A percentile compares a stretch with the other conserved stretches of the same genome.
Evolutionary conservation across 1,140 invertebrate species (phyloP).

Genomic region (Drosophila equinoxialis): DNA sequence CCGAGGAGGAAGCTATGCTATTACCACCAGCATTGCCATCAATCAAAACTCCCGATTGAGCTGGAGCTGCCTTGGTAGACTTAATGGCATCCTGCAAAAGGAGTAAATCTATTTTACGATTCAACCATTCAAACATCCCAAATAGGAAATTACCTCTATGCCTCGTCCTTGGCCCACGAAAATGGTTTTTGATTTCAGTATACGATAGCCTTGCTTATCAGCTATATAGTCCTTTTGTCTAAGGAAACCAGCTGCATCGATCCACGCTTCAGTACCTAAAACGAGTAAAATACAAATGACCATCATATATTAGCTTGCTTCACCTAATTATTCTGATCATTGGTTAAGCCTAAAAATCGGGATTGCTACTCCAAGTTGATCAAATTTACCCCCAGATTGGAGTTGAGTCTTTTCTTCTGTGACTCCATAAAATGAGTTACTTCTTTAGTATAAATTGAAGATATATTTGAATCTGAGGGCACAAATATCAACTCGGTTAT

Average conservation of each 20-base stretch:
- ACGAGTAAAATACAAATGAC: not conserved
- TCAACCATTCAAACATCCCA: not conserved
- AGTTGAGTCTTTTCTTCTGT: too few species aligned
- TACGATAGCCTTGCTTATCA: conserved; percentile 90
- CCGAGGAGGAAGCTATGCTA: conserved; percentile 30
- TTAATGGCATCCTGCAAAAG: conserved; percentile 86
- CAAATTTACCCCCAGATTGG: too few species aligned
- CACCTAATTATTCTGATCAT: too few species aligned
- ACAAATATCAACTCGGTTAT: too few species aligned
- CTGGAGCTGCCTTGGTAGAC: conserved; percentile 88
- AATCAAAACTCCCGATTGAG: conserved; percentile 86
- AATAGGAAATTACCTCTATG: conserved; percentile 83
- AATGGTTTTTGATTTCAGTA: conserved; percentile 91
- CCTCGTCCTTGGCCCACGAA: conserved; percentile 89
- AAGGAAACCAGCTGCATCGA: conserved; percentile 91
- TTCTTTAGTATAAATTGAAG: too few species aligned
- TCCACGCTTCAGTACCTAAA: conserved; percentile 90
- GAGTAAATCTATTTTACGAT: not conserved
- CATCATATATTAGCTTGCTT: not conserved
- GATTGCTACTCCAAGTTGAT: too few species aligned
- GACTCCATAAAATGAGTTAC: too few species aligned
- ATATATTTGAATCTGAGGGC: too few species aligned
- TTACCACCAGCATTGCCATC: conserved; percentile 82
- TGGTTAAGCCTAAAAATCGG: too few species aligned
- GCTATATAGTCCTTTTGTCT: conserved; percentile 94